Evolutionary conservation across 1,140 invertebrate genomes (phyloP), one percentile per base, ranked within the genome.

Genomic region (Melitaea cinxia): DNA sequence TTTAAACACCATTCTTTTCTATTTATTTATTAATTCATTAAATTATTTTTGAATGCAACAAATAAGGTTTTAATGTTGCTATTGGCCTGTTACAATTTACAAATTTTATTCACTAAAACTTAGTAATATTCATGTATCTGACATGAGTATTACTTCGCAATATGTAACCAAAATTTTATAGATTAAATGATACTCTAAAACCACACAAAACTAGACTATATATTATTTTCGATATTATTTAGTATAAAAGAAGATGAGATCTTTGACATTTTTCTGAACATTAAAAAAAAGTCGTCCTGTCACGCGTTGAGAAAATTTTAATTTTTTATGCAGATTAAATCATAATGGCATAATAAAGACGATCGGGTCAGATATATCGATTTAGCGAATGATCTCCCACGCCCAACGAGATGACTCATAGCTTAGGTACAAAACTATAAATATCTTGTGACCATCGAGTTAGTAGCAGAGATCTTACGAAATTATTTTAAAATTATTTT

Each of bases 331-430:
- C 7, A 42, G 14, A 56, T 56, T n/a, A 42, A 56, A 33, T 33
- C 12, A 33, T 33, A 33, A 33, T 33, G 30, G 30, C 6, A 10
- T 33, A 33, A 33, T 26, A 42, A 56, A 28, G 2, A 6, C 23
- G 17, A 19, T 19, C 10, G 4, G 37, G 45, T 57, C 23, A 4
- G 28, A 37, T 55, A 24, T 23, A 55, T 24, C 37, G 9, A 45
- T 28, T 28, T 57, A 26, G 23, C 28, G 14, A 57, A 57, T 26
- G 54, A 42, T 56, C 21, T n/a, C 1, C 37, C 37, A 9, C 54
- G 10, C 54, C 54, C 54, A n/a, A 57, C 54, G 7, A 21, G 24
- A 12, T 57, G 54, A 57, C 21, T 57, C 54, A 57, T 47, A 7
- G 17, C 1, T 45, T 23, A 17, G 37, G 37, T 17, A 47, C 21